A percentile compares a stretch with the other conserved stretches of the same genome.
Conservation (phyloP, 2,113 vertebrate species). For the Anser brachyrhynchus region DNA sequence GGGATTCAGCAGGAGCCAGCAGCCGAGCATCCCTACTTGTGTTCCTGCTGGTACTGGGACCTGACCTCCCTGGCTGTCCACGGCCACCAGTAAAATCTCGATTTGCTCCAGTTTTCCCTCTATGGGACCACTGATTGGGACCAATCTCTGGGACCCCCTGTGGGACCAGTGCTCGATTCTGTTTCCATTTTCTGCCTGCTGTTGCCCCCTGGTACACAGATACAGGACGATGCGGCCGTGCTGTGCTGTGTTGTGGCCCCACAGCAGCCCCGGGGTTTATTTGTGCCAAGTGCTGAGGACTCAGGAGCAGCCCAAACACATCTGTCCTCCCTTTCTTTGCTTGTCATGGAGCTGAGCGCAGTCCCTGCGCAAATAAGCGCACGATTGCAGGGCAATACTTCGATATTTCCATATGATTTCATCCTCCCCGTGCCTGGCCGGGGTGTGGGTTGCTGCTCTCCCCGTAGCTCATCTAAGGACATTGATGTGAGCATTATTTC, state of each 20-base stretch:
- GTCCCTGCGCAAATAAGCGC: background rate
- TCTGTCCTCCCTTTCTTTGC: background rate
- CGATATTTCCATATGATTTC: background rate
- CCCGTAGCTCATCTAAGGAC: background rate
- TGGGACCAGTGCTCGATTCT: fast-evolving
- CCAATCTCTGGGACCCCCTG: too few species aligned
- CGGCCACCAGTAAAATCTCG: fast-evolving
- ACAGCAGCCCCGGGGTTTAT: background rate
- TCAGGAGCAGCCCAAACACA: background rate
- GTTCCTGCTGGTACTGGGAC: background rate
- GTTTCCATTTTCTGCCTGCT: background rate
- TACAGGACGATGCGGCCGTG: background rate
- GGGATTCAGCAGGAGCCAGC: background rate
- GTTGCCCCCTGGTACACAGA: background rate
- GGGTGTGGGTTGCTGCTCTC: background rate
- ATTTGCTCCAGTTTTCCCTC: background rate
- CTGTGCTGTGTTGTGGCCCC: background rate
- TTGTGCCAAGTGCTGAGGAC: background rate
- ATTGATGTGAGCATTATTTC: fast-evolving
- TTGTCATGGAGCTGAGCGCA: background rate
- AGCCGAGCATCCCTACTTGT: background rate
- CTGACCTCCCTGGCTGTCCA: too few species aligned
- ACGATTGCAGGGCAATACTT: fast-evolving
- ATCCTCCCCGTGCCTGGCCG: fast-evolving
- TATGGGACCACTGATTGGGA: fast-evolving